Conservation (phyloP, 2,797 vertebrate genomes). For the Lepus townsendii region DNA sequence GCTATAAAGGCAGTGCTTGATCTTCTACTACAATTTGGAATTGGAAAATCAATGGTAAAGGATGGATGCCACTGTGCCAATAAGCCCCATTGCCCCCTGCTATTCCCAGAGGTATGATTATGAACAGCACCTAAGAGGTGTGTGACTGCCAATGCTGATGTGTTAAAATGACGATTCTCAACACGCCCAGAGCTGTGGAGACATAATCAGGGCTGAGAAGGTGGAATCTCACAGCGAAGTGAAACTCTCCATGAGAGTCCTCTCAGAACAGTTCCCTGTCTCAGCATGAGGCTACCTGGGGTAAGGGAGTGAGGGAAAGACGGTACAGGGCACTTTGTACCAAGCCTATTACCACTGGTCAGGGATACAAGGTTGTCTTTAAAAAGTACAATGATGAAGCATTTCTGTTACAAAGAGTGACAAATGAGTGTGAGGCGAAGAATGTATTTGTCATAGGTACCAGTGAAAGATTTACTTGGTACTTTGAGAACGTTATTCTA, state of each 20-base stretch:
- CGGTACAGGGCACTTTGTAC: not conserved
- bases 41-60: conserved; percentile 16
- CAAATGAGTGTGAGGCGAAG: not conserved
- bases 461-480: not conserved
- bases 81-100: not conserved
- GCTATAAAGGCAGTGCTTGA: not conserved
- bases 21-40: not conserved
- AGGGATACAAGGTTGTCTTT: not conserved
- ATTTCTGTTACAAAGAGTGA: conserved; percentile 47
- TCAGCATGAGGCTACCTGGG: not conserved
- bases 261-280: not conserved
- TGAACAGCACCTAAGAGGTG: not conserved
- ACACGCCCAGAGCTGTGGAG: not conserved
- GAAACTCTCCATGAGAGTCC: not conserved
- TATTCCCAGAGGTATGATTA: not conserved
- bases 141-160: not conserved
- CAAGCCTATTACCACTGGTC: not conserved
- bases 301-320: not conserved
- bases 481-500: not conserved
- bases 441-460: not conserved
- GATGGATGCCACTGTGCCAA: not conserved
- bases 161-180: not conserved
- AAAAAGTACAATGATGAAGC: not conserved
- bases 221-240: not conserved
- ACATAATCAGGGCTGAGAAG: not conserved